These are phyloP conservation scores for Ptilonorhynchus violaceus DNA, from an alignment of 2,113 vertebrate genomes.

Conservation along the genomic window DNA sequence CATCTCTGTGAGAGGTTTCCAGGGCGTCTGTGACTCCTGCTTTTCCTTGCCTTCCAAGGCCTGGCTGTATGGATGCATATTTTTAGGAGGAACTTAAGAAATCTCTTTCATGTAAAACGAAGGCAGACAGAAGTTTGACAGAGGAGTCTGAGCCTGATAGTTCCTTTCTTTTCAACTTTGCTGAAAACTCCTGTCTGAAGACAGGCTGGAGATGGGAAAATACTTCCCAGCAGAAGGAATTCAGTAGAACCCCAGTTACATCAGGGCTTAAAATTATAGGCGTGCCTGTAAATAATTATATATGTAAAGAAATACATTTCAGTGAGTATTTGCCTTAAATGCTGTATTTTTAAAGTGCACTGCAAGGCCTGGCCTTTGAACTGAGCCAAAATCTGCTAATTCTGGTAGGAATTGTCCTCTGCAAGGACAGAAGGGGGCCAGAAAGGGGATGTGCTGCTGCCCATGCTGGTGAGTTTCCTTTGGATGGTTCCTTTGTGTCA, in stretches of 20 bases:
- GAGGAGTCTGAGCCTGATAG: not conserved
- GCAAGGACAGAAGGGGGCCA: not conserved
- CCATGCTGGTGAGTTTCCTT: not conserved
- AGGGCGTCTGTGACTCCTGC: not conserved
- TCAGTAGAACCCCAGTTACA: not conserved
- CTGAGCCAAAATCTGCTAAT: fast-evolving
- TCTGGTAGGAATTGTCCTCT: not conserved
- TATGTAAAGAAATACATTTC: not conserved
- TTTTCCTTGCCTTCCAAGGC: not conserved
- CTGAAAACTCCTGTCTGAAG: not conserved
- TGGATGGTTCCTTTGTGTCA: not conserved
- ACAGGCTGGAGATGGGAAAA: not conserved
- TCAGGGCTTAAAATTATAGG: not conserved
- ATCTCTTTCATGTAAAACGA: constrained; percentile 41
- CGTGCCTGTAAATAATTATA: not conserved
- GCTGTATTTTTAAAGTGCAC: not conserved
- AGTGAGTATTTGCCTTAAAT: not conserved
- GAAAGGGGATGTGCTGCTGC: not conserved
- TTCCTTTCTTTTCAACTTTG: not conserved
- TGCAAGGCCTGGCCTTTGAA: not conserved
- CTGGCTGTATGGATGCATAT: not conserved
- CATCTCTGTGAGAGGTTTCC: not conserved
- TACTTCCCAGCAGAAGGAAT: not conserved
- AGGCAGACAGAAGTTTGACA: not conserved
- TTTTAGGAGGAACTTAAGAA: constrained; percentile 14